A percentile compares a stretch with the other conserved stretches of the same genome.
phyloP scores from a whole-genome alignment of 2,113 vertebrate species.

The Neotoma lepida region DNA sequence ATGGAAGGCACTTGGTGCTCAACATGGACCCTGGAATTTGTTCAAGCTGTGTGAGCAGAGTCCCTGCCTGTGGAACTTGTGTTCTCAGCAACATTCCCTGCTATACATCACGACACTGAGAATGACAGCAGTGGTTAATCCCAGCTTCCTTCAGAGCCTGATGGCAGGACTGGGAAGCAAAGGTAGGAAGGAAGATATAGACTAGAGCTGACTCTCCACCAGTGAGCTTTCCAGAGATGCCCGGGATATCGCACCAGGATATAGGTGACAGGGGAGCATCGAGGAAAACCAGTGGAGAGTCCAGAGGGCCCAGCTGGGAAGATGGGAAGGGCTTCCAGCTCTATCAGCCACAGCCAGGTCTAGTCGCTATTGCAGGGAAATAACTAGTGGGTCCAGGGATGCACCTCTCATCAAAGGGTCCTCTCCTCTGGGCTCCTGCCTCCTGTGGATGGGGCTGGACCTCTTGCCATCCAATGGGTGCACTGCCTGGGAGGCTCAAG shows the following conservation, averaged over 20 bases:
- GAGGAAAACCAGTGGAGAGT: not conserved
- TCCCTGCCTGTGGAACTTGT: rapidly evolving
- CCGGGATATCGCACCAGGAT: not conserved
- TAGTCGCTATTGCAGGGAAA: not conserved
- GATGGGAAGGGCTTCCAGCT: not conserved
- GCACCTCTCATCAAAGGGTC: not conserved
- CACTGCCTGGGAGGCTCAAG: not conserved
- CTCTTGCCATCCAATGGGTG: not conserved
- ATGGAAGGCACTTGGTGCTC: not conserved
- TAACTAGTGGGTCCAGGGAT: not conserved
- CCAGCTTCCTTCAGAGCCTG: not conserved
- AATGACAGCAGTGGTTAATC: not conserved
- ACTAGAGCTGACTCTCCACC: not conserved
- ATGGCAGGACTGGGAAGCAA: not conserved
- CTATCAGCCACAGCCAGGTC: not conserved
- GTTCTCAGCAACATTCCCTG: not conserved
- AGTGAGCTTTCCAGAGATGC: not conserved
- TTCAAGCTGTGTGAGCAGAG: not conserved
- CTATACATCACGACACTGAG: not conserved
- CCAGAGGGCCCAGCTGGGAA: not conserved
- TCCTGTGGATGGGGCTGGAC: not conserved
- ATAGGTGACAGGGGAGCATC: too few relatives aligned
- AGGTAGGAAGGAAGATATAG: not conserved
- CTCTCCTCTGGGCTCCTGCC: not conserved
- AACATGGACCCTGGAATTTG: not conserved